Evolutionary conservation across 92 coral and sea anemone species (phyloP).

Genomic region (Chrysogorgia sp.): DNA sequence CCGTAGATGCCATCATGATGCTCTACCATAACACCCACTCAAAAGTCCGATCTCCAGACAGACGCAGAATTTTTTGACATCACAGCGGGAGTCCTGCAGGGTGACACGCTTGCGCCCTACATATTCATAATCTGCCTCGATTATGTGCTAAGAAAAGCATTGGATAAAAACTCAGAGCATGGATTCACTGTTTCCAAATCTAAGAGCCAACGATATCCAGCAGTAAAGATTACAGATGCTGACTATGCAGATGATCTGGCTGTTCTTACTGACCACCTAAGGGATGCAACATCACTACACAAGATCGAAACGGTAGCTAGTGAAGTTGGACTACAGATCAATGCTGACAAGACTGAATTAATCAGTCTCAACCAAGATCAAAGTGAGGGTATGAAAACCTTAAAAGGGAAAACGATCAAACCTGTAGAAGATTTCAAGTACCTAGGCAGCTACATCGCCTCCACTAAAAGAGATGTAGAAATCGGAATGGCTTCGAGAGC

Average conservation of each 20-base stretch:
- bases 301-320: no score
- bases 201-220: slow-evolving; percentile 46
- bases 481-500: no score
- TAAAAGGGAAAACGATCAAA: no score
- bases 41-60: slow-evolving; percentile 21
- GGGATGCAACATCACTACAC: slow-evolving; percentile 24
- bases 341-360: no score
- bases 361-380: no score
- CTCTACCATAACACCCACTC: slow-evolving; percentile 21
- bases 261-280: slow-evolving; percentile 23
- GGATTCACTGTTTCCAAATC: slow-evolving; percentile 40
- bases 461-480: no score
- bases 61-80: slow-evolving; percentile 2
- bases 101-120: slow-evolving; percentile 41
- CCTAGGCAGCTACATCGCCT: no score
- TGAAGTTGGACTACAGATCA: no score
- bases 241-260: slow-evolving; percentile 60
- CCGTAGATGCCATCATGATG: slow-evolving; percentile 25
- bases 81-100: not conserved
- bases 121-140: slow-evolving; percentile 51
- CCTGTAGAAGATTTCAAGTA: no score
- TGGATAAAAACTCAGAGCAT: slow-evolving; percentile 19
- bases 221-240: slow-evolving; percentile 51
- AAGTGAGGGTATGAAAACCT: no score
- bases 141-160: slow-evolving; percentile 45